These are phyloP conservation scores for Pachypanchax playfairii DNA, from an alignment of 2,113 vertebrate species.

Conservation along the genomic window DNA sequence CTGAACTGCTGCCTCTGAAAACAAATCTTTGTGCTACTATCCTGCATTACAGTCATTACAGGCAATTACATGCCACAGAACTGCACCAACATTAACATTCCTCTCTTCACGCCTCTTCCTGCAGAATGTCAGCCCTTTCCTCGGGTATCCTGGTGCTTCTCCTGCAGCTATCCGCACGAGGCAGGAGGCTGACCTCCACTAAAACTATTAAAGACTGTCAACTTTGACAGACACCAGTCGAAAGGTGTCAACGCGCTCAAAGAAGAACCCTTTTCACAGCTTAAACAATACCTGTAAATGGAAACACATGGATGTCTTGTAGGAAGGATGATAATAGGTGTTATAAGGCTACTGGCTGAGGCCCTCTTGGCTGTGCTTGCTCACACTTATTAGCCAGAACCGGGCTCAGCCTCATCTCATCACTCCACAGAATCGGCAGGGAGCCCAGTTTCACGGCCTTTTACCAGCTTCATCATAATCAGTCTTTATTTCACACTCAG, in stretches of 20 bases:
- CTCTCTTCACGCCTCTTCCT: conserved; percentile 28
- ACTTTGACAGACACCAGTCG: conserved; percentile 56
- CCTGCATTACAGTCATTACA: conserved; percentile 58
- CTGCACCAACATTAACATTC: conserved; percentile 47
- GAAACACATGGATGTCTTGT: conserved; percentile 67
- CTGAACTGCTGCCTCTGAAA: conserved; percentile 37
- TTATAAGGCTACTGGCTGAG: conserved; percentile 66
- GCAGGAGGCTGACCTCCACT: conserved; percentile 54
- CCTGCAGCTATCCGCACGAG: conserved; percentile 40
- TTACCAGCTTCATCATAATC: conserved; percentile 64
- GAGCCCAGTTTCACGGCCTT: conserved; percentile 62
- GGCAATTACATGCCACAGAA: conserved; percentile 67
- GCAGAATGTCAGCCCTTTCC: conserved; percentile 51
- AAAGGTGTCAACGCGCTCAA: conserved; percentile 64
- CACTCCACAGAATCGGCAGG: conserved; percentile 36
- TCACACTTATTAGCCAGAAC: conserved; percentile 77
- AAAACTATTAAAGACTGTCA: conserved; percentile 71
- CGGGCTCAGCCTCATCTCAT: conserved; percentile 50
- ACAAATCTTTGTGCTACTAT: conserved; percentile 45
- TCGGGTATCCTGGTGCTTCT: conserved; percentile 27
- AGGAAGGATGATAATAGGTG: conserved; percentile 74
- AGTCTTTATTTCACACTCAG: conserved; percentile 65
- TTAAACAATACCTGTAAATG: conserved; percentile 72
- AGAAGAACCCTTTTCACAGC: conserved; percentile 52
- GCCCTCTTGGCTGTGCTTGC: conserved; percentile 57